Conservation (phyloP, 2,797 vertebrate species). For the Arctocebus calabarensis region DNA sequence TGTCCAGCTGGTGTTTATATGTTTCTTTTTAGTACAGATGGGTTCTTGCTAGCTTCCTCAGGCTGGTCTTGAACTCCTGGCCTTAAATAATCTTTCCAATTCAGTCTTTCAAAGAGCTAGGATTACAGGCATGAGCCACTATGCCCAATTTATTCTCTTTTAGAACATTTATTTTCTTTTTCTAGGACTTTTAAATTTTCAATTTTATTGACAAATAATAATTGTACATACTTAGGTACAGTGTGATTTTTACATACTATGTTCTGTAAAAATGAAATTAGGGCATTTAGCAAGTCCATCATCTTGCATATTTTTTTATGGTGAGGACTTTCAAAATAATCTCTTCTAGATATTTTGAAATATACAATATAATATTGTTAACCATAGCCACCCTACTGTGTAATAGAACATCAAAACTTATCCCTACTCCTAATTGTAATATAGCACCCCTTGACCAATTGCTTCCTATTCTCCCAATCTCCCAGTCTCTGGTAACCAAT, state of each 20-base stretch:
- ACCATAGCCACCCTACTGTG: neutral
- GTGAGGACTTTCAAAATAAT: neutral
- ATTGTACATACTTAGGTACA: neutral
- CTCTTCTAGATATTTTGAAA: neutral
- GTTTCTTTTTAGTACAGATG: too few relatives aligned
- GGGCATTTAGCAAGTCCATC: neutral
- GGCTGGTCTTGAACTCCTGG: too few relatives aligned
- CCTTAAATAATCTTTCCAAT: too few relatives aligned
- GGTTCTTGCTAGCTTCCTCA: too few relatives aligned
- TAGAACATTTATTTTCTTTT: fast-evolving
- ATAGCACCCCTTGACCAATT: neutral
- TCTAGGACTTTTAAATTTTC: neutral
- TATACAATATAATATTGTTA: neutral
- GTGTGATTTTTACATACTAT: neutral
- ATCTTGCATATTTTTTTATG: neutral
- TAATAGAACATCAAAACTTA: neutral
- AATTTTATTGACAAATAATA: neutral
- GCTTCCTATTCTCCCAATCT: neutral
- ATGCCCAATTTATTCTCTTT: too few relatives aligned
- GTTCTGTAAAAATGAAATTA: neutral
- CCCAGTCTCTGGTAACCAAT: neutral
- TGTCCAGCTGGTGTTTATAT: too few relatives aligned
- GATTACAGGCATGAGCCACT: too few relatives aligned
- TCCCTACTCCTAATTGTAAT: neutral
- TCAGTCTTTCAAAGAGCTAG: too few relatives aligned